Conservation (phyloP, 2,888 invertebrate species). For the Macrosiphum euphorbiae region DNA sequence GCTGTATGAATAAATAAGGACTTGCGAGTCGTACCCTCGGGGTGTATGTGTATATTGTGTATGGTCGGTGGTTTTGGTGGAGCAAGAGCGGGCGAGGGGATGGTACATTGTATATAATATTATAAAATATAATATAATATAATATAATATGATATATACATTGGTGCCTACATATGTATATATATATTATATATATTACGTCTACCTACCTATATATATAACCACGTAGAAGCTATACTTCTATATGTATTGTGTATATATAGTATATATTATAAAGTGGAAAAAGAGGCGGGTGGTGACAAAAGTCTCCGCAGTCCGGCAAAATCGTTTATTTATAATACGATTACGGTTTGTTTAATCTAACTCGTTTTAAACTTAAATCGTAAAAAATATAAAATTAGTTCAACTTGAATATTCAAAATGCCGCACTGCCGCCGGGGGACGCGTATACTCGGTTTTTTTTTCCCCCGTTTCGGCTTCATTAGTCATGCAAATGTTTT, state of each 20-base stretch:
- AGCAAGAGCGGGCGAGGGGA: background rate
- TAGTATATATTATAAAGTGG: background rate
- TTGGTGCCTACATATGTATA: background rate
- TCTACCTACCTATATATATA: background rate
- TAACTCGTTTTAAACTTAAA: conserved; percentile 41
- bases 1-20: conserved; percentile 63
- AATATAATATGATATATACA: background rate
- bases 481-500: conserved; percentile 52
- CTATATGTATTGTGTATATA: background rate
- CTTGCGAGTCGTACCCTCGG: conserved; percentile 18
- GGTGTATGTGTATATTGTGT: conserved; percentile 27
- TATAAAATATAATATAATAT: background rate
- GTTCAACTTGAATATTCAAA: conserved; percentile 44
- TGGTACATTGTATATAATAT: background rate
- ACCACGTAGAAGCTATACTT: background rate
- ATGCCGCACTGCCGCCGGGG: background rate
- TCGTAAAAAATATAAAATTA: conserved; percentile 37
- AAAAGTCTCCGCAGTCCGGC: conserved; percentile 30
- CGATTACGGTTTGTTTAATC: conserved; percentile 44
- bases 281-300: background rate
- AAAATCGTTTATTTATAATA: conserved; percentile 54
- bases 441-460: background rate
- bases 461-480: background rate
- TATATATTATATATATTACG: background rate
- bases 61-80: background rate